Evolutionary conservation across 2,113 vertebrate genomes (phyloP).

Genomic region (Lamprotornis superbus): DNA sequence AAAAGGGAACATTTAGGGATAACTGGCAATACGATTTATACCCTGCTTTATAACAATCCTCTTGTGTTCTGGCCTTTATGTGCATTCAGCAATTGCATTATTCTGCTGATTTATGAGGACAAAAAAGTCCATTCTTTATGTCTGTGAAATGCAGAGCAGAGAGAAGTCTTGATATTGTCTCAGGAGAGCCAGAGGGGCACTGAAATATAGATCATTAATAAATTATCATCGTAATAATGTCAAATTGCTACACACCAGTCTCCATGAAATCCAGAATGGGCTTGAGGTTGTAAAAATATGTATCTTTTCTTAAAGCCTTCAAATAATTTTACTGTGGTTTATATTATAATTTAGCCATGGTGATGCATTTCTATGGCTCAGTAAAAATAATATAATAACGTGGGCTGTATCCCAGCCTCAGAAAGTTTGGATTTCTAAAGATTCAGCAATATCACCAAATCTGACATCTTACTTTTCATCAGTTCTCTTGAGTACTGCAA

Average conservation of each 20-base stretch:
- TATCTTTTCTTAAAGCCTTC: neutral
- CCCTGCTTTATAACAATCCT: neutral
- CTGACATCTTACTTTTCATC: slow-evolving; percentile 2
- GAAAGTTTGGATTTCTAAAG: neutral
- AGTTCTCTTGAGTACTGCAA: neutral
- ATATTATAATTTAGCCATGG: neutral
- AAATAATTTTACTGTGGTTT: neutral
- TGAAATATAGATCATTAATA: slow-evolving; percentile 30
- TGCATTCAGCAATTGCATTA: slow-evolving; percentile 18
- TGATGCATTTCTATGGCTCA: neutral
- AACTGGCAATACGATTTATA: neutral
- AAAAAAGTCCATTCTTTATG: neutral
- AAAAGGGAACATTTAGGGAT: neutral
- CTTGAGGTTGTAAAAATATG: slow-evolving; percentile 1
- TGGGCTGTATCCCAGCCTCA: neutral
- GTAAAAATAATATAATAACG: neutral
- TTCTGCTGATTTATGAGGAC: slow-evolving; percentile 31
- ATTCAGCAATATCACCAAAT: neutral
- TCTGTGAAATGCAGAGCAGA: neutral
- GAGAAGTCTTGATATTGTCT: neutral
- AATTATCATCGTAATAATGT: slow-evolving; percentile 14
- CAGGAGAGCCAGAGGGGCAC: slow-evolving; percentile 1
- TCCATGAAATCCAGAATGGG: neutral
- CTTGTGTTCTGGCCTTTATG: slow-evolving; percentile 25
- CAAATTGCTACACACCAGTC: neutral